phyloP scores from a whole-genome alignment of 2,888 invertebrate genomes.

The Nezara viridula region DNA sequence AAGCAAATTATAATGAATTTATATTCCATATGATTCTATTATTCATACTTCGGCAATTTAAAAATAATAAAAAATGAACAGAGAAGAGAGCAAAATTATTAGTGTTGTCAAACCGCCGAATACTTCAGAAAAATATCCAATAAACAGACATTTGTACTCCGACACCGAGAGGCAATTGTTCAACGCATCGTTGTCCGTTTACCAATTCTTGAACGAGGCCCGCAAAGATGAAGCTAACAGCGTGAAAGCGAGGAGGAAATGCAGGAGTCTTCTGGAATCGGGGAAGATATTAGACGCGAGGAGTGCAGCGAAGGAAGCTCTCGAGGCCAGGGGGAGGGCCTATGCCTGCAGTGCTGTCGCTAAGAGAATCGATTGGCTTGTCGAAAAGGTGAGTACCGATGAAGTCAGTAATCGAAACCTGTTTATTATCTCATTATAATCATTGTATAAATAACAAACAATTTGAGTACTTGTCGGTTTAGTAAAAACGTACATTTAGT shows the following conservation, averaged over 20 bases:
- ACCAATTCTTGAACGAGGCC: background rate
- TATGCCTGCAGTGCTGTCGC: conserved; percentile 4
- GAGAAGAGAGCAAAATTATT: background rate
- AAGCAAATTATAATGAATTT: background rate
- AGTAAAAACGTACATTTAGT: no score
- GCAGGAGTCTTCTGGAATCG: background rate
- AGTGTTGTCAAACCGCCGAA: background rate
- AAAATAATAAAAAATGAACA: background rate
- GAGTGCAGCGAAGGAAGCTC: conserved; percentile 2
- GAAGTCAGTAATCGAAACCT: background rate
- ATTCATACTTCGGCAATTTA: background rate
- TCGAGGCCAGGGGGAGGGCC: conserved; percentile 3
- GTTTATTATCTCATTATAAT: no score
- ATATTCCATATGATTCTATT: background rate
- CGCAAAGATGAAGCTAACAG: conserved; percentile 20
- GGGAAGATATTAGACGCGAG: conserved; percentile 10
- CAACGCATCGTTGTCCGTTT: background rate
- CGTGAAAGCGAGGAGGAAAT: background rate
- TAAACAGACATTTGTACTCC: background rate
- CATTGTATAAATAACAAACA: no score
- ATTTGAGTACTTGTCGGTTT: no score
- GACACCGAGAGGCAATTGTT: conserved; percentile 38
- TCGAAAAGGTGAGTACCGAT: background rate
- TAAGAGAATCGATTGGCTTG: conserved; percentile 18
- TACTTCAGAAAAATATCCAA: no score